phyloP scores from a whole-genome alignment of 92 coral and sea anemone species.

The Zoanthus sociatus region DNA sequence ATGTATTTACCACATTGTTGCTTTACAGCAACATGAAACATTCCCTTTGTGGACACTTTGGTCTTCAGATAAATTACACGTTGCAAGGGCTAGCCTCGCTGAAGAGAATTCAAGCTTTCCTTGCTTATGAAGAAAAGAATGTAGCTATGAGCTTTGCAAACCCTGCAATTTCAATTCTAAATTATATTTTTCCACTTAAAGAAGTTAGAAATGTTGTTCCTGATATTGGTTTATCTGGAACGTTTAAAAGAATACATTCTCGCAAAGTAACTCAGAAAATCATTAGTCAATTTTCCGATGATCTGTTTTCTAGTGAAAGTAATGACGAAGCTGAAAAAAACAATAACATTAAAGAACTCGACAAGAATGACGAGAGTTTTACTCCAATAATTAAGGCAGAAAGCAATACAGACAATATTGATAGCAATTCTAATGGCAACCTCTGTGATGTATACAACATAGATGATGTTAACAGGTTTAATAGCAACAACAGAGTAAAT shows the following conservation, averaged over 20 bases:
- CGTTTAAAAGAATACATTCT: slow-evolving; percentile 32
- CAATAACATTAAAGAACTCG: background rate
- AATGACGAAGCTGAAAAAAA: background rate
- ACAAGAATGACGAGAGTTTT: background rate
- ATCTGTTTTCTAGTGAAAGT: background rate
- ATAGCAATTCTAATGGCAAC: background rate
- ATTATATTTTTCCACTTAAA: slow-evolving; percentile 32
- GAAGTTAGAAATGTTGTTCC: slow-evolving; percentile 10
- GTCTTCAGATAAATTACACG: slow-evolving; percentile 36
- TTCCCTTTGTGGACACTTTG: slow-evolving; percentile 48
- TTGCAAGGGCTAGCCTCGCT: slow-evolving; percentile 38
- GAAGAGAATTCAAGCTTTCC: slow-evolving; percentile 30
- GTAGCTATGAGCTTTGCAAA: slow-evolving; percentile 34
- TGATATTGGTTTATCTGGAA: slow-evolving; percentile 28
- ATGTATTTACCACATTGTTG: slow-evolving; percentile 35
- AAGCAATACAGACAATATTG: background rate
- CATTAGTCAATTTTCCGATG: background rate
- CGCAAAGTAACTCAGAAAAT: background rate
- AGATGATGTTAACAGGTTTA: background rate
- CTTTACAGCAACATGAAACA: slow-evolving; percentile 32
- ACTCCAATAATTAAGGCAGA: background rate
- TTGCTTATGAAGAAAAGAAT: slow-evolving; percentile 31
- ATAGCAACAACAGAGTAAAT: background rate
- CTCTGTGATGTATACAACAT: background rate
- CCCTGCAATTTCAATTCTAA: slow-evolving; percentile 39